Evolutionary conservation across 2,113 vertebrate species (phyloP).

Genomic region (Seriola rivoliana): DNA sequence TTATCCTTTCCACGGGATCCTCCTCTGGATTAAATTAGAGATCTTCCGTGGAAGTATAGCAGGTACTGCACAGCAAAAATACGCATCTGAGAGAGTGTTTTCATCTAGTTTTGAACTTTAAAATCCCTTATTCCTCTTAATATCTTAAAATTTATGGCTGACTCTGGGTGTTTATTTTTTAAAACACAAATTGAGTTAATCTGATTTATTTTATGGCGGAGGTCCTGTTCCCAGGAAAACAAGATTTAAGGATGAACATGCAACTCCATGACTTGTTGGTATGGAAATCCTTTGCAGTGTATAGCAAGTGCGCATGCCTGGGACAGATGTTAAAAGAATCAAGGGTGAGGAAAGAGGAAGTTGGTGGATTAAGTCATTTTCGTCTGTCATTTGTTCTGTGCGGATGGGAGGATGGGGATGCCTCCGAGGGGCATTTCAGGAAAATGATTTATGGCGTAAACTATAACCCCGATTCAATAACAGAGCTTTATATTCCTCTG

Average conservation of each 20-base stretch:
- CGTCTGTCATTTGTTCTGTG: conserved; percentile 52
- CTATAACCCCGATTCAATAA: conserved; percentile 21
- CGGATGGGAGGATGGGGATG: conserved; percentile 57
- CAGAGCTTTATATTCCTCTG: conserved; percentile 37
- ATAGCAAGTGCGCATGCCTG: conserved; percentile 7
- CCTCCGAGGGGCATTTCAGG: conserved; percentile 49
- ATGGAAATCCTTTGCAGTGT: conserved; percentile 20
- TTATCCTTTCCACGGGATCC: conserved; percentile 30
- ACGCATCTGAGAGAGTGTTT: conserved; percentile 27
- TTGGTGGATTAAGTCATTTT: conserved; percentile 56
- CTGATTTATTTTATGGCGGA: conserved; percentile 22
- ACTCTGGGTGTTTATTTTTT: conserved; percentile 3
- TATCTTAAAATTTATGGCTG: neutral
- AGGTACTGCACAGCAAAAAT: conserved; percentile 45
- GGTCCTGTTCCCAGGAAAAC: conserved; percentile 37
- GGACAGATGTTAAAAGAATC: conserved; percentile 66
- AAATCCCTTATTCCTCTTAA: neutral
- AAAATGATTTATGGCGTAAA: conserved; percentile 52
- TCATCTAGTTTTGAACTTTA: conserved; percentile 25
- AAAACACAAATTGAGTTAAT: neutral
- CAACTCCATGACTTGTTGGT: neutral
- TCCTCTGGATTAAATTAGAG: conserved; percentile 52
- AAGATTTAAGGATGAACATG: conserved; percentile 24
- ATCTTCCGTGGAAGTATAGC: conserved; percentile 34
- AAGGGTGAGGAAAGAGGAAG: conserved; percentile 54